These are phyloP conservation scores for Neogale vison DNA, from an alignment of 2,113 vertebrate genomes.

Conservation along the genomic window DNA sequence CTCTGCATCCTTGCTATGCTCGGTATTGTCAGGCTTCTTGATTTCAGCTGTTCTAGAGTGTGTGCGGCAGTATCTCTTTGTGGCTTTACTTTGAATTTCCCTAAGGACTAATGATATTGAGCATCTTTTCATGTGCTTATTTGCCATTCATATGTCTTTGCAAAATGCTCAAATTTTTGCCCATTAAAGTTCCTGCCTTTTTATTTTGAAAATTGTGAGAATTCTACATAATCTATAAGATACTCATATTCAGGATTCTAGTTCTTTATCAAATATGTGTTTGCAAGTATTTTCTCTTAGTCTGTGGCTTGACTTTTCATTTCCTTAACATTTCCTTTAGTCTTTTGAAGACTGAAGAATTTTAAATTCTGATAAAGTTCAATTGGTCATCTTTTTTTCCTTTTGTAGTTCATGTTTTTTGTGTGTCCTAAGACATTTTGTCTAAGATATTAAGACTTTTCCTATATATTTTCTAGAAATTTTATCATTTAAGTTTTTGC, in stretches of 20 bases:
- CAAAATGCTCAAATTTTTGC: background rate
- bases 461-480: background rate
- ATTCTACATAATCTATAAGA: background rate
- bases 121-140: background rate
- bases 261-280: background rate
- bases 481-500: background rate
- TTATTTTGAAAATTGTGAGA: background rate
- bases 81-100: slow-evolving; percentile 2
- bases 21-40: background rate
- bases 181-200: background rate
- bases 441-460: background rate
- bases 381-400: background rate
- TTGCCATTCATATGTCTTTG: background rate
- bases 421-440: background rate
- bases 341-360: background rate
- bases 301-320: background rate
- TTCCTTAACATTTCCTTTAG: background rate
- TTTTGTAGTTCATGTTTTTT: background rate
- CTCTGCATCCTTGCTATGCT: background rate
- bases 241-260: background rate
- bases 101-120: background rate
- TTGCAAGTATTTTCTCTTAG: background rate
- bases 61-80: background rate
- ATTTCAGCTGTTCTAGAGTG: background rate
- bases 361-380: background rate